Evolutionary conservation across 2,113 vertebrate species (phyloP).

Genomic region (Corythoichthys intestinalis): DNA sequence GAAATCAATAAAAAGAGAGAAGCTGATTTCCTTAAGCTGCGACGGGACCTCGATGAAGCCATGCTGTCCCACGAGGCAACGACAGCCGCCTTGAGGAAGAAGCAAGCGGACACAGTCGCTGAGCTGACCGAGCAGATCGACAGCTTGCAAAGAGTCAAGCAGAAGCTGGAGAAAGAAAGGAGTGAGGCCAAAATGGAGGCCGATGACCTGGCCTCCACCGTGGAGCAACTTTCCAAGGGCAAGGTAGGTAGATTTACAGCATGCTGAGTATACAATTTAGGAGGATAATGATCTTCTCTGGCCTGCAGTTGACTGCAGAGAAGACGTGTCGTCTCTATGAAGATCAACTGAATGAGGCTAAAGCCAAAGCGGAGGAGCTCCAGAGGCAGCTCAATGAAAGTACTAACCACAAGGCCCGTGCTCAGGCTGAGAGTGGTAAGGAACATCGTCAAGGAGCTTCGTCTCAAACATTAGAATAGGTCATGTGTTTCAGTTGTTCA

Average conservation of each 20-base stretch:
- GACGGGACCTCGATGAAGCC: constrained; percentile 87
- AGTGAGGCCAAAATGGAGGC: constrained; percentile 88
- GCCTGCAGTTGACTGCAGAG: constrained; percentile 78
- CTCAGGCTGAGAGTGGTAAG: constrained; percentile 83
- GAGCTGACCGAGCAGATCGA: constrained; percentile 89
- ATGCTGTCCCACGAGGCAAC: constrained; percentile 83
- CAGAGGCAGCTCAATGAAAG: constrained; percentile 82
- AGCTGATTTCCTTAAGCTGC: constrained; percentile 79
- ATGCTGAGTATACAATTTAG: neutral
- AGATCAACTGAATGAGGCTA: constrained; percentile 88
- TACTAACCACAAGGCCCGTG: constrained; percentile 74
- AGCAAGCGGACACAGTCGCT: constrained; percentile 78
- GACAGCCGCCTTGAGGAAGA: constrained; percentile 77
- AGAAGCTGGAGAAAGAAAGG: constrained; percentile 91
- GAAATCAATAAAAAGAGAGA: constrained; percentile 88
- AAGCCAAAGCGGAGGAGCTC: constrained; percentile 84
- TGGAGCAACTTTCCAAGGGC: constrained; percentile 82
- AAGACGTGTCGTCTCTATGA: constrained; percentile 86
- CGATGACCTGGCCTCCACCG: constrained; percentile 81
- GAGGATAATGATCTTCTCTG: neutral
- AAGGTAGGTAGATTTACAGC: constrained; percentile 72
- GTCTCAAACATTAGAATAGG: neutral
- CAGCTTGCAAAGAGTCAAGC: constrained; percentile 85
- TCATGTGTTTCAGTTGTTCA: neutral
- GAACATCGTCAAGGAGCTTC: neutral